phyloP scores from a whole-genome alignment of 2,888 invertebrate species.

The Zygogramma bicolorata region DNA sequence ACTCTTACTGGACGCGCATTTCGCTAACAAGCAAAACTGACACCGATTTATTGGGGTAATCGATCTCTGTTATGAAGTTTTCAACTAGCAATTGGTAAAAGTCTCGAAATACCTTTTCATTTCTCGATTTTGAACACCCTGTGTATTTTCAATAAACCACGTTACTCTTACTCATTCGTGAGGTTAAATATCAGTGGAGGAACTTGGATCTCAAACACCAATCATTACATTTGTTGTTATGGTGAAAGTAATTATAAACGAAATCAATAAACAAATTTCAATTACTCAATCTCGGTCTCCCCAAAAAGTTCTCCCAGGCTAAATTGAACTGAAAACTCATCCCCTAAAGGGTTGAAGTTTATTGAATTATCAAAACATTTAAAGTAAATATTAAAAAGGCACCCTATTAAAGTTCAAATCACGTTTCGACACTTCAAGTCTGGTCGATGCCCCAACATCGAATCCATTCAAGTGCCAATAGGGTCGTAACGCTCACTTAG shows the following conservation, averaged over 20 bases:
- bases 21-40: too few relatives aligned
- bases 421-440: slow-evolving; percentile 39
- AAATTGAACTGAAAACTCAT: slow-evolving; percentile 4
- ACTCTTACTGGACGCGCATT: too few relatives aligned
- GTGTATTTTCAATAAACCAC: too few relatives aligned
- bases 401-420: slow-evolving; percentile 40
- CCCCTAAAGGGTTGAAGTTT: slow-evolving; percentile 32
- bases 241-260: background rate
- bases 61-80: too few relatives aligned
- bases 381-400: slow-evolving; percentile 45
- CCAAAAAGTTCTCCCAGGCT: background rate
- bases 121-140: too few relatives aligned
- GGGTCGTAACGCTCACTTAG: background rate
- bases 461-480: background rate
- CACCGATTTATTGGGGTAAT: too few relatives aligned
- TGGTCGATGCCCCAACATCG: background rate
- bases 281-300: background rate
- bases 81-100: too few relatives aligned
- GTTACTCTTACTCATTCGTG: too few relatives aligned
- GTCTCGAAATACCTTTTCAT: too few relatives aligned
- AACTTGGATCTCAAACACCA: too few relatives aligned
- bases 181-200: too few relatives aligned
- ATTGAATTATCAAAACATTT: slow-evolving; percentile 46
- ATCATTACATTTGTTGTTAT: too few relatives aligned
- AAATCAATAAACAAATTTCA: background rate